Evolutionary conservation across 2,888 invertebrate genomes (phyloP).

Genomic region (Epinotia ramella): DNA sequence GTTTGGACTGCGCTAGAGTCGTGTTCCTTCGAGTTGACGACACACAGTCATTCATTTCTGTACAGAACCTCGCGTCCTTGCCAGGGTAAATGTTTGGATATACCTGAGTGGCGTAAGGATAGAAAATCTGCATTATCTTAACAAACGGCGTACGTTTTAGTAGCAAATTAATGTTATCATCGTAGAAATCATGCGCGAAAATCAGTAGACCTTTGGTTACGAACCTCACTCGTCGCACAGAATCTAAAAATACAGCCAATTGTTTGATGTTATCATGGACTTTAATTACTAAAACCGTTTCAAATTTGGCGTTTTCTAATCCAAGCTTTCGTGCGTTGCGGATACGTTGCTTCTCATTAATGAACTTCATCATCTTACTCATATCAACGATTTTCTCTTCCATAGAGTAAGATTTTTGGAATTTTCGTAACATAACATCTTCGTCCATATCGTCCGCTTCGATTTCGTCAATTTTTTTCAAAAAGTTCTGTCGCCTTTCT

Average conservation of each 20-base stretch:
- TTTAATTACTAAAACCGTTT: slow-evolving; percentile 59
- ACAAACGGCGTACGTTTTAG: slow-evolving; percentile 50
- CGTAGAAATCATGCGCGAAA: slow-evolving; percentile 54
- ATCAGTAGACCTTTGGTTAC: slow-evolving; percentile 58
- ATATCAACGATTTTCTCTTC: slow-evolving; percentile 36
- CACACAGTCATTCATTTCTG: slow-evolving; percentile 6
- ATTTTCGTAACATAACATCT: slow-evolving; percentile 14
- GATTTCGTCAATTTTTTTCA: background rate
- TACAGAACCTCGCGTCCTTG: slow-evolving; percentile 21
- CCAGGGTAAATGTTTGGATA: slow-evolving; percentile 33
- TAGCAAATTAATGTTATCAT: slow-evolving; percentile 48
- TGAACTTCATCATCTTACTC: slow-evolving; percentile 52
- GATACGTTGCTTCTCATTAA: slow-evolving; percentile 56
- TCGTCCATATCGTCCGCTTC: slow-evolving; percentile 20
- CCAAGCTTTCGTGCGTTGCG: slow-evolving; percentile 49
- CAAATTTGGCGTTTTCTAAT: slow-evolving; percentile 14
- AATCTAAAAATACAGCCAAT: slow-evolving; percentile 56
- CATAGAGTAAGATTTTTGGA: background rate
- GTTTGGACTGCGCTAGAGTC: slow-evolving; percentile 18
- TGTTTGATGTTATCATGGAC: slow-evolving; percentile 57
- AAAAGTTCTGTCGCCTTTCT: background rate
- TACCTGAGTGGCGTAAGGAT: slow-evolving; percentile 56
- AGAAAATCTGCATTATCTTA: slow-evolving; percentile 60
- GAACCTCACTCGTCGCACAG: slow-evolving; percentile 53
- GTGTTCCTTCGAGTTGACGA: slow-evolving; percentile 2